These are phyloP conservation scores for Lithobates pipiens DNA, from an alignment of 2,797 vertebrate species.

Conservation along the genomic window DNA sequence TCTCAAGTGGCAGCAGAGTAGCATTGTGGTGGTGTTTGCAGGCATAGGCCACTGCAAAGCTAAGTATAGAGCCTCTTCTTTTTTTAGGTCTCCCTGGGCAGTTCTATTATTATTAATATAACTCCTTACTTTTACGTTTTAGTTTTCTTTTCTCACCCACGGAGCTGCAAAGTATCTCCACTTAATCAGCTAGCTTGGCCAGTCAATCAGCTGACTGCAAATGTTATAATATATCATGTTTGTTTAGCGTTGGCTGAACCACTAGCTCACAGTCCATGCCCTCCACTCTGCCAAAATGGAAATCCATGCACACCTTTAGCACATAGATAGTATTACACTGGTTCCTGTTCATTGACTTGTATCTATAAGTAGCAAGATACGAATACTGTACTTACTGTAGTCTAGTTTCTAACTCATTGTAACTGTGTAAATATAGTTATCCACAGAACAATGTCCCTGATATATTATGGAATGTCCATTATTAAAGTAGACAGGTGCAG, in stretches of 20 bases:
- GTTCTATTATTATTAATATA: too few relatives aligned
- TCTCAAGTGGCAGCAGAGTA: too few relatives aligned
- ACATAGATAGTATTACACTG: background rate
- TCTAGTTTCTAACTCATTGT: background rate
- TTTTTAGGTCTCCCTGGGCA: too few relatives aligned
- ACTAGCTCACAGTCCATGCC: background rate
- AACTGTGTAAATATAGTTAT: too few relatives aligned
- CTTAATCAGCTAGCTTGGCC: constrained; percentile 11
- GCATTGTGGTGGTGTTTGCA: too few relatives aligned
- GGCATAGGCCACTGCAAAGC: too few relatives aligned
- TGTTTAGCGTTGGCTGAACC: constrained; percentile 6
- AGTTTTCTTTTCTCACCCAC: background rate
- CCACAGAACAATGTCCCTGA: too few relatives aligned
- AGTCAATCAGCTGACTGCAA: constrained; percentile 17
- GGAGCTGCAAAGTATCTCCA: background rate
- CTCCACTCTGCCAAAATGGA: constrained; percentile 1
- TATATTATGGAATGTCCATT: too few relatives aligned
- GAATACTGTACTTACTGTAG: background rate
- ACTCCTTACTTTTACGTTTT: background rate
- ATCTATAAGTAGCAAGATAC: background rate
- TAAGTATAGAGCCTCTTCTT: too few relatives aligned
- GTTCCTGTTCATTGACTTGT: background rate
- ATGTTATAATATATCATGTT: constrained; percentile 23
- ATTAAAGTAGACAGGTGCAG: too few relatives aligned
- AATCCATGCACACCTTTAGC: background rate